Conservation (phyloP, 2,888 invertebrate genomes). For the Leucania comma region DNA sequence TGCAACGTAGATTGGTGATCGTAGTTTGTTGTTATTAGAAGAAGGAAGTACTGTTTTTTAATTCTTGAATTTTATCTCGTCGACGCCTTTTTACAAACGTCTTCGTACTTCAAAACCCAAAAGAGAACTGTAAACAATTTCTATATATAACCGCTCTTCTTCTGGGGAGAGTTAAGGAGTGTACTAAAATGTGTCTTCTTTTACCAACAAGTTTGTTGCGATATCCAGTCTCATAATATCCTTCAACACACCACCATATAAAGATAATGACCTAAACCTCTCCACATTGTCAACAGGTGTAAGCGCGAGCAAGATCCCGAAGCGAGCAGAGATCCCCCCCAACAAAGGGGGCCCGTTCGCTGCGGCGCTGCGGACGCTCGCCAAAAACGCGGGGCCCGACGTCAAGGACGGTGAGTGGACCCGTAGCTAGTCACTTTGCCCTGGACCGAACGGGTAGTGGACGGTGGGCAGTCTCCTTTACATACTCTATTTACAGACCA, state of each 20-base stretch:
- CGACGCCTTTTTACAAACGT: background rate
- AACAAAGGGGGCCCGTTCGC: conserved; percentile 95
- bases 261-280: conserved; percentile 1
- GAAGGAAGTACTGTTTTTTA: background rate
- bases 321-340: conserved; percentile 85
- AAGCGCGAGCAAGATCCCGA: conserved; percentile 85
- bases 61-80: background rate
- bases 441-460: conserved; percentile 55
- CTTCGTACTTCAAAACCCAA: too few relatives aligned
- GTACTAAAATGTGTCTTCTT: too few relatives aligned
- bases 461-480: conserved; percentile 22
- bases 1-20: too few relatives aligned
- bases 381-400: conserved; percentile 97
- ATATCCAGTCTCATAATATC: background rate
- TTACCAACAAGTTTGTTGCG: too few relatives aligned
- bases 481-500: background rate
- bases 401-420: conserved; percentile 91
- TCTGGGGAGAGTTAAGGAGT: too few relatives aligned
- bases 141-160: too few relatives aligned
- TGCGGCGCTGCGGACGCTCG: conserved; percentile 96
- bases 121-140: too few relatives aligned
- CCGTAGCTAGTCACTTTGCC: conserved; percentile 64
- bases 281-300: conserved; percentile 81
- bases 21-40: too few relatives aligned
- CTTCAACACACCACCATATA: background rate